A percentile compares a stretch with the other conserved stretches of the same genome.
Evolutionary conservation across 2,797 vertebrate genomes (phyloP).

Genomic region (Falco concolor): DNA sequence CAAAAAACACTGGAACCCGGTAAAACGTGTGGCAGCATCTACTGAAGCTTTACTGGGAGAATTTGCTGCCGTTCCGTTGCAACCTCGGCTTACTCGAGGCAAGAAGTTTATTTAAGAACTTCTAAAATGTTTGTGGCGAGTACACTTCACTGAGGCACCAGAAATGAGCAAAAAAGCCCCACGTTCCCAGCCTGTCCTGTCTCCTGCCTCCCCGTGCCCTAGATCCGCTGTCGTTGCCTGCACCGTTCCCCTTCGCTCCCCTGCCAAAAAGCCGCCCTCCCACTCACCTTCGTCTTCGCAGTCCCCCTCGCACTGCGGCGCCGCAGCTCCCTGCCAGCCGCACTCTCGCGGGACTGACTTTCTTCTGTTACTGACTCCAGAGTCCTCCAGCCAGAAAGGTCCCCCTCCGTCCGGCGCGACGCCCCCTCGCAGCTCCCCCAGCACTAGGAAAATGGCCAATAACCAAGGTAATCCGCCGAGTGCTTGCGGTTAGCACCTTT

Average conservation of each 20-base stretch:
- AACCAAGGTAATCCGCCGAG: constrained; percentile 60
- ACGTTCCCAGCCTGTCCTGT: constrained; percentile 3
- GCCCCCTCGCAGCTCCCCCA: constrained; percentile 70
- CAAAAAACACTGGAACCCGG: not conserved
- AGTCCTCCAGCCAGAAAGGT: constrained; percentile 68
- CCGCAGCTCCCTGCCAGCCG: not conserved
- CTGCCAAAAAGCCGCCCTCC: constrained; percentile 28
- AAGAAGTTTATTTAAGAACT: not conserved
- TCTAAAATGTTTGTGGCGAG: not conserved
- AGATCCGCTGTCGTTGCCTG: not conserved
- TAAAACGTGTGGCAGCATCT: not conserved
- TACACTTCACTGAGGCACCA: not conserved
- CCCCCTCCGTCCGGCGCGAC: constrained; percentile 48
- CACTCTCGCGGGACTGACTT: constrained; percentile 48
- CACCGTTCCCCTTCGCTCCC: not conserved
- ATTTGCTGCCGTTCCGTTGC: not conserved
- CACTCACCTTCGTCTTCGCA: constrained; percentile 3
- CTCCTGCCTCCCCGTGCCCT: not conserved
- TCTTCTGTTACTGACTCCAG: constrained; percentile 69
- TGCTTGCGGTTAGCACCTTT: not conserved
- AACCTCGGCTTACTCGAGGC: not conserved
- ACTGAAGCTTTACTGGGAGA: not conserved
- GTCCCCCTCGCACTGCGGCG: constrained; percentile 32
- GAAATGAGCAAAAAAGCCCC: constrained; percentile 42
- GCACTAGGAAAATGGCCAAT: constrained; percentile 68